Evolutionary conservation across 2,888 invertebrate genomes (phyloP).

Genomic region (Podotricha telesiphe): DNA sequence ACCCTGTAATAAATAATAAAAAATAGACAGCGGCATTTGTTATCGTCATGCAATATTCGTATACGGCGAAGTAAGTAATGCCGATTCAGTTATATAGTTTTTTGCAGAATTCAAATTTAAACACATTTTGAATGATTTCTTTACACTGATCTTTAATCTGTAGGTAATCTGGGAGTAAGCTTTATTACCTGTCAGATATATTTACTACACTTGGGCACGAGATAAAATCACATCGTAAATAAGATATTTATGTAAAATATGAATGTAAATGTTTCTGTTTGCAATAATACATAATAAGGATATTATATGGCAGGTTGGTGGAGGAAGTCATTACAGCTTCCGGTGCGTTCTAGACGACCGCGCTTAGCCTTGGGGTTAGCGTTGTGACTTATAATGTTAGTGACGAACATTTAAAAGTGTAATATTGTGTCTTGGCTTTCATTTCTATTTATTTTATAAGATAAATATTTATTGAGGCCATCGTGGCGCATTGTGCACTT

Average conservation of each 20-base stretch:
- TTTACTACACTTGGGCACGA: background rate
- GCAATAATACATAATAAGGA: slow-evolving; percentile 25
- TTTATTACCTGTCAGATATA: background rate
- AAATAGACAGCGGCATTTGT: slow-evolving; percentile 1
- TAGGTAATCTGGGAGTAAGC: no score
- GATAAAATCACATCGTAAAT: slow-evolving; percentile 7
- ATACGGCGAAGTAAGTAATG: slow-evolving; percentile 14
- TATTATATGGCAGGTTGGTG: slow-evolving; percentile 24
- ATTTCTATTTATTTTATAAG: background rate
- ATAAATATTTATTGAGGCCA: no score
- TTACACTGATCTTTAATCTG: no score
- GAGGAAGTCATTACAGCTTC: slow-evolving; percentile 50
- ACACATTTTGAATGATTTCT: no score
- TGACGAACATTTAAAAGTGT: background rate
- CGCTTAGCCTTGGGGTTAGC: slow-evolving; percentile 32
- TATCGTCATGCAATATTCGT: slow-evolving; percentile 5
- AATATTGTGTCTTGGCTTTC: background rate
- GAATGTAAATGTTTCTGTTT: background rate
- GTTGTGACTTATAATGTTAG: slow-evolving; percentile 4
- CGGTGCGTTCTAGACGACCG: slow-evolving; percentile 57
- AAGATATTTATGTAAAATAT: slow-evolving; percentile 15
- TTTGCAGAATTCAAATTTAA: no score
- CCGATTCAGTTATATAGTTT: no score
- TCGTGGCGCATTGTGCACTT: no score
- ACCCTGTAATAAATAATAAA: background rate